phyloP scores from a whole-genome alignment of 1,140 invertebrate species.

The Drosophila funebris region DNA sequence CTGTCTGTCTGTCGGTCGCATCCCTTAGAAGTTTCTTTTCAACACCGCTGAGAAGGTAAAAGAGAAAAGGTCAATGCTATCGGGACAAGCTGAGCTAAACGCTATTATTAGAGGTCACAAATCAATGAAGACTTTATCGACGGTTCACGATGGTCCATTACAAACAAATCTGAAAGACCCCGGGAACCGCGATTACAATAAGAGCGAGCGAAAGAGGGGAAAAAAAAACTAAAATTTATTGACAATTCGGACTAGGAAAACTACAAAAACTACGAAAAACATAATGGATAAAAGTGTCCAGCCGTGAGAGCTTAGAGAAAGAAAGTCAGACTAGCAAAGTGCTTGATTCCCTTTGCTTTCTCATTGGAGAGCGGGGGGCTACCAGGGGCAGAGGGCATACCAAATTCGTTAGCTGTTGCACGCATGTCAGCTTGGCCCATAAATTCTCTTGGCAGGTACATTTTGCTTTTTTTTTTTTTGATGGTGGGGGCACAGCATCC shows the following conservation, averaged over 20 bases:
- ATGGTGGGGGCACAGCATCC: too few relatives aligned
- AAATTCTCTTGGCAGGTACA: slow-evolving; percentile 54
- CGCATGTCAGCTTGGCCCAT: slow-evolving; percentile 52
- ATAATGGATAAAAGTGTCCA: slow-evolving; percentile 70
- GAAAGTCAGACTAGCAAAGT: slow-evolving; percentile 8
- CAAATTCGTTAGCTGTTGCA: slow-evolving; percentile 47
- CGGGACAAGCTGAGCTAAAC: slow-evolving; percentile 56
- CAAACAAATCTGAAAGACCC: slow-evolving; percentile 44
- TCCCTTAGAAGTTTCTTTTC: slow-evolving; percentile 68
- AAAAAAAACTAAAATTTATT: slow-evolving; percentile 71
- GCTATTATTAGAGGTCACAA: slow-evolving; percentile 81
- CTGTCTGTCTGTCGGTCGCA: slow-evolving; percentile 66
- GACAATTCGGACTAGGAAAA: slow-evolving; percentile 46
- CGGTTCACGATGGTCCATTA: slow-evolving; percentile 57
- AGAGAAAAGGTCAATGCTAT: slow-evolving; percentile 67
- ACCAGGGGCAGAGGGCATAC: not conserved
- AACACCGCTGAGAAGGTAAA: slow-evolving; percentile 33
- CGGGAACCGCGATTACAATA: slow-evolving; percentile 66
- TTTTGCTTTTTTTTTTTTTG: not conserved
- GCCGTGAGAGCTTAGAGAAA: slow-evolving; percentile 57
- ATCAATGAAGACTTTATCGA: slow-evolving; percentile 82
- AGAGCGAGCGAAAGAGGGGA: slow-evolving; percentile 18
- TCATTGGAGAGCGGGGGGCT: not conserved
- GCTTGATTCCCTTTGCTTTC: not conserved
- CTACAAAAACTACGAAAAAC: slow-evolving; percentile 27